Conservation (phyloP, 53 echinoderm and acorn worm species). For the Holothuria leucospilota region DNA sequence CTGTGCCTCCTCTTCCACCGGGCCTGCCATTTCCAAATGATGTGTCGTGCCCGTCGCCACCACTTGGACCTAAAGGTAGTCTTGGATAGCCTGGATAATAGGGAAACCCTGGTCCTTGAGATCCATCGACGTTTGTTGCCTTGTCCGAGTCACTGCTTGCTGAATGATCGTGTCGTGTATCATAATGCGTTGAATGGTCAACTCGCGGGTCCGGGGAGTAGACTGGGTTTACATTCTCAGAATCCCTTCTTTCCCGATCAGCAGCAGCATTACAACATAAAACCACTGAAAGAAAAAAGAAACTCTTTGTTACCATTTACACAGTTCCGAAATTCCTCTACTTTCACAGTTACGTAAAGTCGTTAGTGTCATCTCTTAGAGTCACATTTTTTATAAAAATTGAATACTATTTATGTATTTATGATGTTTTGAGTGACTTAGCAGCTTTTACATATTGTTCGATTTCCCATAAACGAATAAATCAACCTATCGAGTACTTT, state of each 20-base stretch:
- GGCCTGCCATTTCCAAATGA: neutral
- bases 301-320: neutral
- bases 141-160: constrained; percentile 14
- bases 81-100: neutral
- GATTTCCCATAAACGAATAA: no score
- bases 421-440: no score
- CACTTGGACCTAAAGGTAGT: neutral
- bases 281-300: neutral
- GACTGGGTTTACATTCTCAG: neutral
- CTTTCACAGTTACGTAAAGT: no score
- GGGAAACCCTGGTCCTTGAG: neutral
- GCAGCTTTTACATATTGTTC: no score
- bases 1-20: constrained; percentile 6
- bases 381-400: no score
- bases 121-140: neutral
- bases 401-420: no score
- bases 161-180: neutral
- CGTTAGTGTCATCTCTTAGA: no score
- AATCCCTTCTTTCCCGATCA: neutral
- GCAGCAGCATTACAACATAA: neutral
- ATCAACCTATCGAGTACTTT: no score
- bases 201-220: neutral
- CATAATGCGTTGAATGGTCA: constrained; percentile 10
- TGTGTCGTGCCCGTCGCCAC: neutral
- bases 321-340: no score